phyloP scores from a whole-genome alignment of 2,888 invertebrate species.

The Dioctria linearis region DNA sequence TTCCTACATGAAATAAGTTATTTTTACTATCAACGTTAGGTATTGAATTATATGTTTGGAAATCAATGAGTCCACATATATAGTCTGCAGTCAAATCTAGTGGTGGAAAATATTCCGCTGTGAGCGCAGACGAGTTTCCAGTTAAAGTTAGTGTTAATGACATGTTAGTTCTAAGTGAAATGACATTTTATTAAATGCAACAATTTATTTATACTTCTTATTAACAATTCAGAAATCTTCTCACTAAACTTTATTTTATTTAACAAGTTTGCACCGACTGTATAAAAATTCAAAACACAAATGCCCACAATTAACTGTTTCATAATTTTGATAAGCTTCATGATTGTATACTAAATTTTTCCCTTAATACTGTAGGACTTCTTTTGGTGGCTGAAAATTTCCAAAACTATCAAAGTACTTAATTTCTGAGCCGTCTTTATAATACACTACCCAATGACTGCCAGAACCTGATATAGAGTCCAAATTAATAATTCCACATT shows the following conservation, averaged over 20 bases:
- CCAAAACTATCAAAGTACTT: constrained; percentile 68
- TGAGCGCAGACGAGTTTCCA: constrained; percentile 60
- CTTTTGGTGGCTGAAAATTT: constrained; percentile 27
- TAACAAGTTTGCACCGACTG: background rate
- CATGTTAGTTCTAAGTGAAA: constrained; percentile 55
- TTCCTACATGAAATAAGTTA: constrained; percentile 63
- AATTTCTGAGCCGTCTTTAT: constrained; percentile 62
- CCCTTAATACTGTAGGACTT: background rate
- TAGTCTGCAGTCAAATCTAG: constrained; percentile 60
- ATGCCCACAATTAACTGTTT: constrained; percentile 63
- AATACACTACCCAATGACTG: constrained; percentile 67
- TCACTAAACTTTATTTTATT: background rate
- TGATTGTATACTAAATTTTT: constrained; percentile 43
- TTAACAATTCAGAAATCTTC: too few species aligned
- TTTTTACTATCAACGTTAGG: constrained; percentile 65
- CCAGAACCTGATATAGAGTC: constrained; percentile 61
- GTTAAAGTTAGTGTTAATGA: constrained; percentile 63
- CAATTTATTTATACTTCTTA: background rate
- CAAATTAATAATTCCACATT: constrained; percentile 1
- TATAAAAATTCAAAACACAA: constrained; percentile 58
- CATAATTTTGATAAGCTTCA: constrained; percentile 61
- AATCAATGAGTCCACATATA: constrained; percentile 63
- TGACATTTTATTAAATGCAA: background rate
- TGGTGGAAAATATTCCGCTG: constrained; percentile 56
- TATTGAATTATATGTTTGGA: constrained; percentile 60